phyloP scores from a whole-genome alignment of 1,140 invertebrate genomes.

The Bombus polaris region DNA sequence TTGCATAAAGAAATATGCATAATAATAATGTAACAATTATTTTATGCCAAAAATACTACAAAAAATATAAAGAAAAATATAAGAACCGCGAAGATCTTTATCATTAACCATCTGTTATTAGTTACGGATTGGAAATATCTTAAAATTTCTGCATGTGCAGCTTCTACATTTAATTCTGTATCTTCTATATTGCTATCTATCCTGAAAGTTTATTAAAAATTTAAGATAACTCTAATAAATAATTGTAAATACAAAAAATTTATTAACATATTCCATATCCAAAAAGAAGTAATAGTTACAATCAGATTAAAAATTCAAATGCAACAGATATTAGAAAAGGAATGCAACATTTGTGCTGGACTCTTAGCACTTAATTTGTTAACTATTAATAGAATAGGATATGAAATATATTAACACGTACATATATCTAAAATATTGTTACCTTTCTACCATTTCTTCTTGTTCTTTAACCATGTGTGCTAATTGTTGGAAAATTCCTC shows the following conservation, averaged over 20 bases:
- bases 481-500: conserved; percentile 98
- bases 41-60: conserved; percentile 95
- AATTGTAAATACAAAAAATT: background rate
- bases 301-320: background rate
- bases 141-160: conserved; percentile 97
- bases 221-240: background rate
- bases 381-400: background rate
- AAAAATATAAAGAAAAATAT: conserved; percentile 99
- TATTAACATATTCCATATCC: background rate
- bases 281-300: background rate
- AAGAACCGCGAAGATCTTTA: conserved; percentile 99
- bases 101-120: conserved; percentile 99
- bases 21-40: conserved; percentile 39
- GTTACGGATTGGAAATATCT: conserved; percentile 99
- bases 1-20: conserved; percentile 34
- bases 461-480: conserved; percentile 99
- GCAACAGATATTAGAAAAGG: background rate
- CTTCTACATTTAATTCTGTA: conserved; percentile 97
- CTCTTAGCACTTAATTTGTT: too few relatives aligned
- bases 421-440: conserved; percentile 44
- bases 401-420: background rate
- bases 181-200: conserved; percentile 99
- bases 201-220: conserved; percentile 83
- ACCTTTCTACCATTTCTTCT: conserved; percentile 98
- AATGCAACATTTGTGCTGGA: background rate